Percentiles rank a stretch among this genome's conserved stretches.
These are phyloP conservation scores for Oscheius sp. DNA, from an alignment of 2,888 invertebrate genomes.

Conservation along the genomic window DNA sequence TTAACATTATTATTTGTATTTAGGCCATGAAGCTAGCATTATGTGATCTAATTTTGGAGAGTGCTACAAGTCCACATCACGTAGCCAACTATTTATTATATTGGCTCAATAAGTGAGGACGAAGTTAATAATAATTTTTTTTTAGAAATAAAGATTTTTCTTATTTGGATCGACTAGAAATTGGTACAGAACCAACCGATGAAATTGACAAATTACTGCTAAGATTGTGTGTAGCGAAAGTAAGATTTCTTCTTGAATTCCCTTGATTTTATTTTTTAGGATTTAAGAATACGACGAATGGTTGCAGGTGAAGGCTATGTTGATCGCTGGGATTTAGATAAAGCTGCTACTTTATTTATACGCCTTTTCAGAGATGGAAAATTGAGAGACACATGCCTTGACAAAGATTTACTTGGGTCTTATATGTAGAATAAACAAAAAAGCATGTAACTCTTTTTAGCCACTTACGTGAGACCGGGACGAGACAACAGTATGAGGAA, in stretches of 20 bases:
- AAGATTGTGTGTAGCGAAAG: slow-evolving; percentile 47
- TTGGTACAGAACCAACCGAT: slow-evolving; percentile 56
- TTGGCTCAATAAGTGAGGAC: slow-evolving; percentile 61
- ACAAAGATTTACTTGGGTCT: slow-evolving; percentile 44
- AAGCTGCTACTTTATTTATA: slow-evolving; percentile 56
- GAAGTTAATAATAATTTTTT: background rate
- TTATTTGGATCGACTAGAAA: slow-evolving; percentile 54
- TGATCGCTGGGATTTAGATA: slow-evolving; percentile 64
- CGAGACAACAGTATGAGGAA: background rate
- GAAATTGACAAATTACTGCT: slow-evolving; percentile 57
- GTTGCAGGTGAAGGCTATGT: slow-evolving; percentile 46
- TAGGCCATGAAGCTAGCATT: slow-evolving; percentile 67
- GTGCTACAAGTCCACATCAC: slow-evolving; percentile 55
- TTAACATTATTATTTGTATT: background rate
- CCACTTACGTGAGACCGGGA: background rate
- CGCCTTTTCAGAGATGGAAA: slow-evolving; percentile 51
- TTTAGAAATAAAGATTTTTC: slow-evolving; percentile 57
- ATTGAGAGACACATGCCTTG: slow-evolving; percentile 60
- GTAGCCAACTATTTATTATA: slow-evolving; percentile 68
- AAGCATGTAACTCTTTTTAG: background rate
- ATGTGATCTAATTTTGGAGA: slow-evolving; percentile 66
- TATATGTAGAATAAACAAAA: slow-evolving; percentile 11
- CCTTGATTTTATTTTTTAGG: slow-evolving; percentile 21
- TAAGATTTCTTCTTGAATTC: slow-evolving; percentile 5
- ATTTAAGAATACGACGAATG: slow-evolving; percentile 44